Evolutionary conservation across 2,113 vertebrate genomes (phyloP).

Genomic region (Cacatua alba): DNA sequence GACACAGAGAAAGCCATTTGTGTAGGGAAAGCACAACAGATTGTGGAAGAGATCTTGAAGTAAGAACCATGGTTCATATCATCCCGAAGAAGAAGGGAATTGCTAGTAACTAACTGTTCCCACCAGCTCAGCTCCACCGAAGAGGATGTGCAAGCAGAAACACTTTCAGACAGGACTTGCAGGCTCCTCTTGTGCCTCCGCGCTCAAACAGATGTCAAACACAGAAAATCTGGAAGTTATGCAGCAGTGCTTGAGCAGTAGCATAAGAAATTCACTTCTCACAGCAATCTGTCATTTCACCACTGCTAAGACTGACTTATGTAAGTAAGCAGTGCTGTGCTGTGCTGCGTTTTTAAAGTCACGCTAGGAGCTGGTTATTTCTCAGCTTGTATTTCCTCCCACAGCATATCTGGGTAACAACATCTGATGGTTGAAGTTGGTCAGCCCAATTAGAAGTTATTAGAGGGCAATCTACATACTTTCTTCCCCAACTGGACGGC

Average conservation of each 20-base stretch:
- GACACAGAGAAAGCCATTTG: accelerated
- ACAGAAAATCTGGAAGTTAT: neutral
- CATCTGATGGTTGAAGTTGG: neutral
- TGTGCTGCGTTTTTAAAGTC: neutral
- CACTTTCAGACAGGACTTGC: neutral
- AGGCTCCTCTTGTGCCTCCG: neutral
- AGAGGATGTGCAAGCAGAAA: neutral
- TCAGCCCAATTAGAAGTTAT: neutral
- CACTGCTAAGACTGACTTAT: accelerated
- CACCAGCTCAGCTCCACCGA: neutral
- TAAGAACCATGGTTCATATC: neutral
- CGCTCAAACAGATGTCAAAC: accelerated
- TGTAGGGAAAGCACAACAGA: neutral
- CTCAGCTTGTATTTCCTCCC: neutral
- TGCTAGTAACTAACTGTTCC: neutral
- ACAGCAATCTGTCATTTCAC: neutral
- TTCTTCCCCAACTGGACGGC: neutral
- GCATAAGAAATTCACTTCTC: neutral
- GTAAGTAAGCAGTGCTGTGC: neutral
- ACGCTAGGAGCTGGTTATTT: neutral
- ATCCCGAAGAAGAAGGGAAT: neutral
- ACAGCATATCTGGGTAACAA: accelerated
- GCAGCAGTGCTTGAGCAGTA: neutral
- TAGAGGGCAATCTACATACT: neutral
- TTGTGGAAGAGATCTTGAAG: neutral